phyloP scores from a whole-genome alignment of 2,113 vertebrate genomes.

The Cyprinodon variegatus region DNA sequence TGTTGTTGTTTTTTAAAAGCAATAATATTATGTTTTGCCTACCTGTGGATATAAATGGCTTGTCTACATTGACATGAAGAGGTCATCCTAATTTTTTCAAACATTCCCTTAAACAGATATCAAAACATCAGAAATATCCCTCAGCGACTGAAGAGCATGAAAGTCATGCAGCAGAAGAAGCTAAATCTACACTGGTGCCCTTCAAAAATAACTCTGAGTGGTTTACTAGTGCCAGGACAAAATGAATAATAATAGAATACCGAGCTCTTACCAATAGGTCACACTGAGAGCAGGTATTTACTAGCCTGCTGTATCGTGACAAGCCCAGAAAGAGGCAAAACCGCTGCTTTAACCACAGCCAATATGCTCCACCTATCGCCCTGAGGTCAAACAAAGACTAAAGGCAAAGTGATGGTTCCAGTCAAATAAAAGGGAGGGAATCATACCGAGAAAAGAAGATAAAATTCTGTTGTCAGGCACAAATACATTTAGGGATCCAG shows the following conservation, averaged over 20 bases:
- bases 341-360: constrained; percentile 20
- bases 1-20: too few species aligned
- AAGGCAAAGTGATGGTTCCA: constrained; percentile 44
- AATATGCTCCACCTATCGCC: constrained; percentile 45
- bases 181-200: not conserved
- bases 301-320: constrained; percentile 1
- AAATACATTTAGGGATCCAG: constrained; percentile 41
- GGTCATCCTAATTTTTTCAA: not conserved
- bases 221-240: constrained; percentile 22
- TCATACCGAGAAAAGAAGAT: constrained; percentile 41
- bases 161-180: not conserved
- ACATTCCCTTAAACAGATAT: not conserved
- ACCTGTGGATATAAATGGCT: not conserved
- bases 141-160: not conserved
- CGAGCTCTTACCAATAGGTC: constrained; percentile 20
- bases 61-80: not conserved
- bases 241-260: constrained; percentile 12
- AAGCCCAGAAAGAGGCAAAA: constrained; percentile 13
- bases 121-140: not conserved
- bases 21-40: not conserved
- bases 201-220: constrained; percentile 10
- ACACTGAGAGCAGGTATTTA: constrained; percentile 11
- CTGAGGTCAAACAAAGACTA: constrained; percentile 52
- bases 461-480: constrained; percentile 59
- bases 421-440: constrained; percentile 36